Evolutionary conservation across 2,797 vertebrate species (phyloP).

Genomic region (Gymnopithys bicolor): DNA sequence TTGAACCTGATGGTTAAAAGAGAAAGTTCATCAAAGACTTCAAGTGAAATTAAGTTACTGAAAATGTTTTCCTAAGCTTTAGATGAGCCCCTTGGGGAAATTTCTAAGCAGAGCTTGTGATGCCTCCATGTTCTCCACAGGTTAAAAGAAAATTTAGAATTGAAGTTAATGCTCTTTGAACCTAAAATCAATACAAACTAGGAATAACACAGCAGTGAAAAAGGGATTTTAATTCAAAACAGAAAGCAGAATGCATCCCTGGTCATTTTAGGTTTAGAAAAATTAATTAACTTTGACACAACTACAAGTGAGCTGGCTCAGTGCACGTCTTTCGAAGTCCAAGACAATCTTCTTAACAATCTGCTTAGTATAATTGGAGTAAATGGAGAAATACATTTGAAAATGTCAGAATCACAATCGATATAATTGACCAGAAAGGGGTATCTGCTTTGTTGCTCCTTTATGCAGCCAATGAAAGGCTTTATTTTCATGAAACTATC

Average conservation of each 20-base stretch:
- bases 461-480: not conserved
- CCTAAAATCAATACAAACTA: conserved; percentile 49
- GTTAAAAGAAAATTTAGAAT: conserved; percentile 55
- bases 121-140: not conserved
- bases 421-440: conserved; percentile 51
- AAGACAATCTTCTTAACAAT: conserved; percentile 44
- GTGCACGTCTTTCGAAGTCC: conserved; percentile 9
- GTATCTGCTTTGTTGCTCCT: conserved; percentile 15
- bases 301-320: conserved; percentile 35
- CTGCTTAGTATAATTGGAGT: conserved; percentile 42
- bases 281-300: conserved; percentile 65
- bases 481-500: not conserved
- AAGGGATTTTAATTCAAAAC: conserved; percentile 64
- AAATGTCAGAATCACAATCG: conserved; percentile 41
- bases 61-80: not conserved
- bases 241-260: conserved; percentile 26
- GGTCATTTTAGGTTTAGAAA: conserved; percentile 49
- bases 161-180: conserved; percentile 57
- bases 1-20: not conserved
- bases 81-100: not conserved
- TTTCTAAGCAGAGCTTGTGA: not conserved
- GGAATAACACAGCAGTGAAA: conserved; percentile 25
- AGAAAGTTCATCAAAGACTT: not conserved
- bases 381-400: conserved; percentile 53
- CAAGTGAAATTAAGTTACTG: conserved; percentile 22